phyloP scores from a whole-genome alignment of 2,888 invertebrate genomes.

The Latrodectus hesperus region DNA sequence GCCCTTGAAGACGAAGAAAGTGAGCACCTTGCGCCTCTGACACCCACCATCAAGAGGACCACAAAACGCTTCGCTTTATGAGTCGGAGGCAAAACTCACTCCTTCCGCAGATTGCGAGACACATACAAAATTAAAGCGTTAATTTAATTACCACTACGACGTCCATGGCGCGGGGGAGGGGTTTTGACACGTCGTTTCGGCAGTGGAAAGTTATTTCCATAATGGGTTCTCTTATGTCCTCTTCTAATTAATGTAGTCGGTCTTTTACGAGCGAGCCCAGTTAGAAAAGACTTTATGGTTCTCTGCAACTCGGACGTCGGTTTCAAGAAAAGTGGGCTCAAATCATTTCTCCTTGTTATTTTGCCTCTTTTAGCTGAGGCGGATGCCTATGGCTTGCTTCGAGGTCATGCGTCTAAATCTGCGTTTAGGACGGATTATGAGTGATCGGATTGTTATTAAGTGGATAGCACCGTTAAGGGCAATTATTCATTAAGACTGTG shows the following conservation, averaged over 20 bases:
- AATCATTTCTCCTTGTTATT: conserved; percentile 51
- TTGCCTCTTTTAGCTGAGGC: conserved; percentile 7
- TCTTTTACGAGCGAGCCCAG: conserved; percentile 63
- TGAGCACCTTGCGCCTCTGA: conserved; percentile 10
- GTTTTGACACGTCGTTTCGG: conserved; percentile 66
- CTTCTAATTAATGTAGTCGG: conserved; percentile 66
- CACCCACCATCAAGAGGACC: conserved; percentile 25
- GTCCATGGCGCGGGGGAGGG: conserved; percentile 28
- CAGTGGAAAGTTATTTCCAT: conserved; percentile 64
- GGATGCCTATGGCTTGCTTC: neutral
- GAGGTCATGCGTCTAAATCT: neutral
- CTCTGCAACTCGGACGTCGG: conserved; percentile 51
- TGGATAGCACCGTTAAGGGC: too few species aligned
- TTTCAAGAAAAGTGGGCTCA: conserved; percentile 58
- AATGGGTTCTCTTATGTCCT: conserved; percentile 69
- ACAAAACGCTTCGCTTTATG: conserved; percentile 55
- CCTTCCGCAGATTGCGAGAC: conserved; percentile 55
- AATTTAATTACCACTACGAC: conserved; percentile 67
- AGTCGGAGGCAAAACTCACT: conserved; percentile 10
- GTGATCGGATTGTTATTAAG: too few species aligned
- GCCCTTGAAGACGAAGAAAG: neutral
- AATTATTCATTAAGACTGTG: too few species aligned
- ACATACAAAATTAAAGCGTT: conserved; percentile 68
- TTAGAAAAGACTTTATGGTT: conserved; percentile 68
- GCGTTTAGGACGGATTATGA: too few species aligned